Evolutionary conservation across 2,888 invertebrate genomes (phyloP), one percentile per base, ranked within the genome.

Genomic region (Polyommatus icarus): DNA sequence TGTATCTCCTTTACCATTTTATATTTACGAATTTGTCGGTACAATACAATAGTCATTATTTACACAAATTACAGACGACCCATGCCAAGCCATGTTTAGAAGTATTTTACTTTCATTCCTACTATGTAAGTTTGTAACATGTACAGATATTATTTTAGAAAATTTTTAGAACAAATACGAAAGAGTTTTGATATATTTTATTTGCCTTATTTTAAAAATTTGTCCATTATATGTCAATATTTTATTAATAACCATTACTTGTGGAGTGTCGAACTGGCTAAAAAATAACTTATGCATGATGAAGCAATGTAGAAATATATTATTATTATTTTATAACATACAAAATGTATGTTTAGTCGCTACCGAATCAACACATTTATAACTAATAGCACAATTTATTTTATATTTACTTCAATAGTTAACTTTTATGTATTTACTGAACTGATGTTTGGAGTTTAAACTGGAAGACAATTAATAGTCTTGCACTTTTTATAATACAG

Each of bases 81-180:
- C 67, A 20, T 71, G 67, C 67, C 76, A 71, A 71, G 29, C 71
- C 71, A 71, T 50, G 46, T 67, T 32, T 67, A 67, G 67, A 54
- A 71, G 79, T 81, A 83, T 84, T 84, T 83, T 87, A 85, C 87
- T 87, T 88, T 85, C 90, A 90, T 91, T 91, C 90, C 89, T 91
- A 90, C 79, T 86, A 84, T 80, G 83, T 89, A 89, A 87, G 87
- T 87, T 88, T 86, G 85, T 86, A 85, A 83, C 84, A 82, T 87
- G 87, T 88, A 88, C 87, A 88, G 86, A 83, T 80, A 82, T 83
- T 84, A 84, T 84, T 85, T 84, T 85, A 84, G 84, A 80, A 82
- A 83, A 81, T 78, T 80, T 80, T 83, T 82, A 82, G 81, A 80
- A 77, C 80, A 83, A 82, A 77, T 57, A 77, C 32, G 20, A 72